A percentile compares a stretch with the other conserved stretches of the same genome.
Evolutionary conservation across 1,140 invertebrate genomes (phyloP).

Genomic region (Eulimnadia texana): DNA sequence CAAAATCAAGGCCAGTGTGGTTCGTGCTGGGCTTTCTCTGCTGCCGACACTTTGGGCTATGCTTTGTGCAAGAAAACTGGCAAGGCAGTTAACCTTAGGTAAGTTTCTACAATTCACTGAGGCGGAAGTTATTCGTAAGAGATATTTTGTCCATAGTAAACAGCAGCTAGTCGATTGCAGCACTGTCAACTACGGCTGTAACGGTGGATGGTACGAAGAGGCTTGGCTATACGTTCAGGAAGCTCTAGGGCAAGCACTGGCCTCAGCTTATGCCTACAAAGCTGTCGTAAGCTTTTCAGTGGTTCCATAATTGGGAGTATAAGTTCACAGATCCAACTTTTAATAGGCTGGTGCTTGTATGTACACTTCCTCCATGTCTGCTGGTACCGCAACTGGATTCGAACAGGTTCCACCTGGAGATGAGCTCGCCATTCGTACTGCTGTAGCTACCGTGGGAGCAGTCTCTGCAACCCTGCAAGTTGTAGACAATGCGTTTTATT

Average conservation of each 20-base stretch:
- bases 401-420: background rate
- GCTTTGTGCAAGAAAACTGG: slow-evolving; percentile 17
- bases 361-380: background rate
- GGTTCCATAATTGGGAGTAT: background rate
- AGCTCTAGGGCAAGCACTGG: slow-evolving; percentile 20
- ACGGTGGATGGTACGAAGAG: slow-evolving; percentile 31
- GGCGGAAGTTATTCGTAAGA: background rate
- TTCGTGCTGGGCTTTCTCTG: slow-evolving; percentile 30
- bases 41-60: slow-evolving; percentile 20
- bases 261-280: slow-evolving; percentile 17
- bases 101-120: no score
- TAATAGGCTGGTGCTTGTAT: background rate
- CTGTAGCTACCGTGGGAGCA: slow-evolving; percentile 13
- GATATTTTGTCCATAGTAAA: slow-evolving; percentile 29
- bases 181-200: slow-evolving; percentile 33
- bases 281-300: slow-evolving; percentile 4
- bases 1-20: slow-evolving; percentile 22
- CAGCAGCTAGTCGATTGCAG: slow-evolving; percentile 48
- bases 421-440: background rate
- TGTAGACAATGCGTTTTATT: background rate
- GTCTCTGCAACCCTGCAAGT: slow-evolving; percentile 12
- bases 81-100: background rate
- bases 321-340: background rate
- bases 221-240: slow-evolving; percentile 27
- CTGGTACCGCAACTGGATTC: background rate